Conservation (phyloP, 1,140 invertebrate genomes). For the Papilio polytes region DNA sequence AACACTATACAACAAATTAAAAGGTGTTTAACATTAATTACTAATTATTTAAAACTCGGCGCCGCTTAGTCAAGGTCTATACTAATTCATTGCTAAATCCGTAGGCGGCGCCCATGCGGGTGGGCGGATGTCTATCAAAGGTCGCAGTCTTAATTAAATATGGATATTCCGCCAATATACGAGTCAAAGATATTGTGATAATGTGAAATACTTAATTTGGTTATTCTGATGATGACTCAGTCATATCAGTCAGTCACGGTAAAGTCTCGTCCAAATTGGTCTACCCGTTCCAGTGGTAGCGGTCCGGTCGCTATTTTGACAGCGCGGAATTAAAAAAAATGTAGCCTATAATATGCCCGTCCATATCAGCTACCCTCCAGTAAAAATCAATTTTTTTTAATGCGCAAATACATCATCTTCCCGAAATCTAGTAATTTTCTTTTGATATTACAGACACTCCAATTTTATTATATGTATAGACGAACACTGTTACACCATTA, state of each 20-base stretch:
- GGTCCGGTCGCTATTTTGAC: too few relatives aligned
- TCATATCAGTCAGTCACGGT: neutral
- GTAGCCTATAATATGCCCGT: too few relatives aligned
- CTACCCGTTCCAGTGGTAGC: too few relatives aligned
- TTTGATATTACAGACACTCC: too few relatives aligned
- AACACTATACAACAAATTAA: neutral
- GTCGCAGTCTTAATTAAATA: constrained; percentile 21
- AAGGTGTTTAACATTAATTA: constrained; percentile 1
- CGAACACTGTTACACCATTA: too few relatives aligned
- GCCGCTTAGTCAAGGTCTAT: constrained; percentile 12
- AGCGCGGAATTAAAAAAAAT: too few relatives aligned
- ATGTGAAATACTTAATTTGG: constrained; percentile 12
- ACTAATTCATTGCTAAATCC: constrained; percentile 39
- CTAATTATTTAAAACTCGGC: neutral
- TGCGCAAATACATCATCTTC: too few relatives aligned
- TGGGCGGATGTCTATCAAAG: constrained; percentile 39
- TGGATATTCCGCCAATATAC: neutral
- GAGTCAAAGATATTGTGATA: neutral
- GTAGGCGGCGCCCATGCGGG: constrained; percentile 46
- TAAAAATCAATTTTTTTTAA: too few relatives aligned
- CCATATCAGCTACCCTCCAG: too few relatives aligned
- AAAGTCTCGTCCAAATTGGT: too few relatives aligned
- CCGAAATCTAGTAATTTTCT: too few relatives aligned
- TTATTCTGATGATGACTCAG: constrained; percentile 1
- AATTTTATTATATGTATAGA: too few relatives aligned